Percentiles rank a stretch among this genome's conserved stretches.
phyloP scores from a whole-genome alignment of 37 sponge, comb jelly and placozoan species.

The Tethya wilhelma region DNA sequence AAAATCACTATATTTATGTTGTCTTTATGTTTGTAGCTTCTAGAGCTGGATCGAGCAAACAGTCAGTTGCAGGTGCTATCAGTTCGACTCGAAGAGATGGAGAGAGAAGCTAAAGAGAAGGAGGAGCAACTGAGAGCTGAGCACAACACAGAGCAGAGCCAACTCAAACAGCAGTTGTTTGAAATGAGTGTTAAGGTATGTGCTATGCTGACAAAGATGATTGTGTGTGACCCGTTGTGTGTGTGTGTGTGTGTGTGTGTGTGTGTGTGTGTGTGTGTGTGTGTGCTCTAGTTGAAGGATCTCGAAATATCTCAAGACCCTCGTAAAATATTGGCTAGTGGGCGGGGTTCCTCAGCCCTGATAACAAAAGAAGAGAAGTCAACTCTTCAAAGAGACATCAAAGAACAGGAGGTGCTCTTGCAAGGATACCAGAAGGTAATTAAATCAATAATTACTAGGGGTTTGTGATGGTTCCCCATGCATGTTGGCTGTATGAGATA shows the following conservation, averaged over 20 bases:
- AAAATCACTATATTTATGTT: too few species aligned
- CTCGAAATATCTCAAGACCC: neutral
- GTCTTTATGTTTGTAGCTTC: too few species aligned
- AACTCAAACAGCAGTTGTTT: constrained; percentile 38
- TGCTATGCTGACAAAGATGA: too few species aligned
- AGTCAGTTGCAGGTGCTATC: too few species aligned
- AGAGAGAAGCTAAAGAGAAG: constrained; percentile 9
- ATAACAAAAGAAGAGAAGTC: constrained; percentile 39
- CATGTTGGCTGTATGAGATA: too few species aligned
- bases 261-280: constrained; percentile 9
- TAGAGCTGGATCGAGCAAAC: too few species aligned
- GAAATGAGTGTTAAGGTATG: constrained; percentile 31
- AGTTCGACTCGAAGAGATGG: neutral
- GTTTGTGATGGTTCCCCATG: too few species aligned
- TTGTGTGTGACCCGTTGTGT: too few species aligned
- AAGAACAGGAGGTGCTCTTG: constrained; percentile 68
- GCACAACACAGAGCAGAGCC: constrained; percentile 13
- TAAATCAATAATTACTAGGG: too few species aligned
- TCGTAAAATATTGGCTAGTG: constrained; percentile 11
- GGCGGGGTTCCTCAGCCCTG: neutral
- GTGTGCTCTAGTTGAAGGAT: constrained; percentile 21
- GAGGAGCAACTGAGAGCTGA: constrained; percentile 10
- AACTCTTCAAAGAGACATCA: constrained; percentile 36
- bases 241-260: constrained; percentile 21
- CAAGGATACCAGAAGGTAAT: constrained; percentile 77